Percentiles rank a stretch among this genome's conserved stretches.
Conservation (phyloP, 2,888 invertebrate species). For the Drosophila meridiana region DNA sequence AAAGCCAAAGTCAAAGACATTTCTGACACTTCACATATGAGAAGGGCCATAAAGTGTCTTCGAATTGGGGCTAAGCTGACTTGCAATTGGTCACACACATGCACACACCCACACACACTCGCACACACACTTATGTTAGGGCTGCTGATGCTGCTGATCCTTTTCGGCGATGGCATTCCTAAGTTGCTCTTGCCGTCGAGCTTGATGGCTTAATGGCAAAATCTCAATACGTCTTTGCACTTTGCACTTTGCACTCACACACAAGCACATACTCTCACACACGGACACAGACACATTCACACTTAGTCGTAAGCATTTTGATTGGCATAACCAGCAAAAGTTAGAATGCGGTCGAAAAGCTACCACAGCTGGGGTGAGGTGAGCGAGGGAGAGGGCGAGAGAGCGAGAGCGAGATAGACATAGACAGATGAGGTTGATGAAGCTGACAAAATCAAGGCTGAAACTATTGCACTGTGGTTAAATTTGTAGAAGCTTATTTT, state of each 20-base stretch:
- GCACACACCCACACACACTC: background rate
- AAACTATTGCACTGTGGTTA: slow-evolving; percentile 8
- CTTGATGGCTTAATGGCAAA: slow-evolving; percentile 64
- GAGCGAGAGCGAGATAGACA: background rate
- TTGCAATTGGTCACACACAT: slow-evolving; percentile 35
- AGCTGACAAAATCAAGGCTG: slow-evolving; percentile 27
- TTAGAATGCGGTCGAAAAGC: slow-evolving; percentile 52
- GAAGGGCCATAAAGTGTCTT: slow-evolving; percentile 65
- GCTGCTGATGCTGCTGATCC: slow-evolving; percentile 72
- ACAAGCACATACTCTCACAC: background rate
- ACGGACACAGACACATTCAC: background rate
- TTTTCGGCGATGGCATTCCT: slow-evolving; percentile 53
- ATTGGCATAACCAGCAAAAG: slow-evolving; percentile 61
- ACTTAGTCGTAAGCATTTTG: slow-evolving; percentile 36
- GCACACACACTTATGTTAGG: background rate
- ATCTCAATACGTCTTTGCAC: slow-evolving; percentile 67
- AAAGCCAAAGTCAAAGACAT: slow-evolving; percentile 57
- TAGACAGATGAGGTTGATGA: slow-evolving; percentile 17
- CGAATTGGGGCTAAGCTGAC: slow-evolving; percentile 54
- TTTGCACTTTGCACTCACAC: slow-evolving; percentile 56
- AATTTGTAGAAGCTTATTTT: background rate
- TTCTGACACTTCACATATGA: slow-evolving; percentile 76
- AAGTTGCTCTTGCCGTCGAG: slow-evolving; percentile 48
- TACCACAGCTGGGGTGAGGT: slow-evolving; percentile 29
- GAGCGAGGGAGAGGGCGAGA: background rate